Base-by-base conservation (phyloP, 2,113 vertebrate species). In the Cryptomyrus ogoouensis region DNA sequence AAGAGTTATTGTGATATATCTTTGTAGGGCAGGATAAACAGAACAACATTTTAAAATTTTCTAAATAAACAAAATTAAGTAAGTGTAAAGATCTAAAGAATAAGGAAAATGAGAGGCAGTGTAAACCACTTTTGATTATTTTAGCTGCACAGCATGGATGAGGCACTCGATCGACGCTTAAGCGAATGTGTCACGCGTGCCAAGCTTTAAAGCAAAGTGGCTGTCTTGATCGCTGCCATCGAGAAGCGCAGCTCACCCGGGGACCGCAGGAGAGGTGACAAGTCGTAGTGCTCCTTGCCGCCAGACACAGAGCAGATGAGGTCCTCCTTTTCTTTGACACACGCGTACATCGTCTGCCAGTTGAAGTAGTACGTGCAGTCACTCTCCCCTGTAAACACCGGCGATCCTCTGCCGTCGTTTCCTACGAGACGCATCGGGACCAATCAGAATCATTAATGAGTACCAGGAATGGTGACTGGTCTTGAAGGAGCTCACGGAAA, bases 361-460 rank as follows among this genome's bases (percentile, higher is more conserved):
- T 97, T 94, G 13, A 99, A 99, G 93, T 97, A 98, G 92, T 99
- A 99, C 0, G 98, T 98, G 93, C 98, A 99, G 94, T 98, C 98
- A 0, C 96, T 96, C 94, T 99, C 98, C 1, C 96, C 97, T 0
- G 95, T 92, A 62, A 98, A 99, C 7, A 96, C 95, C 0, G 98
- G 98, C 7, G 5, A 21, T 21, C 98, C 98, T 83, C 88, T 96
- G 0, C 97, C 98, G 0, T 94, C 88, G 0, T 94, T 92, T 7
- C 91, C 96, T 96, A 89, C 44, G 89, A 52, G 83, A 70, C 7
- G 19, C 0, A 31, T 88, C 83, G 62, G 77, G 56, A 0, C 13
- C 47, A 7, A 1, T 27, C 70, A 27, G 12, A 44, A 42, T 13
- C 62, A 27, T 12, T 66, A 9, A 39, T 27, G 50, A 80, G 21